These are phyloP conservation scores for Lepidurus couesii DNA, from an alignment of 1,140 invertebrate species.

Conservation along the genomic window DNA sequence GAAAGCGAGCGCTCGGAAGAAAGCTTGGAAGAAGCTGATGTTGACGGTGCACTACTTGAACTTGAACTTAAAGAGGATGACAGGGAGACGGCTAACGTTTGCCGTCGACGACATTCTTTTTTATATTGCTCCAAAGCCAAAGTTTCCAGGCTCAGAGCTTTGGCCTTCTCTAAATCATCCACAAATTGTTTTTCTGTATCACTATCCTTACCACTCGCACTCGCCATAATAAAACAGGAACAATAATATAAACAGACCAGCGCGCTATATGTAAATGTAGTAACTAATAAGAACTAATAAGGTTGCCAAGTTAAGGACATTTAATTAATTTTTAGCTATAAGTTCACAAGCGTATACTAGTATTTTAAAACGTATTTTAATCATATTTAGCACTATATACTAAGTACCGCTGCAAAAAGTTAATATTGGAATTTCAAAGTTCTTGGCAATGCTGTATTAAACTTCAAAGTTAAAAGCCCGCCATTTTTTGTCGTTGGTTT, in stretches of 20 bases:
- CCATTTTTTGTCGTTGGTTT: too few species aligned
- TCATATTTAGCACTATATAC: too few species aligned
- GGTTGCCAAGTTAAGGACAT: neutral
- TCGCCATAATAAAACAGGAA: neutral
- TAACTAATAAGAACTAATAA: neutral
- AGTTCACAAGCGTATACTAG: too few species aligned
- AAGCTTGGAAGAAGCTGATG: neutral
- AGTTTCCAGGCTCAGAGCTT: slow-evolving; percentile 75
- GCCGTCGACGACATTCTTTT: slow-evolving; percentile 46
- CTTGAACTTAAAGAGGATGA: slow-evolving; percentile 11
- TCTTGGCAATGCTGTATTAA: neutral
- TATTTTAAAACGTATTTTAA: too few species aligned
- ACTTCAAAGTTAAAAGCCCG: neutral
- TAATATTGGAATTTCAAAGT: neutral
- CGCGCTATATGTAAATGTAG: slow-evolving; percentile 14
- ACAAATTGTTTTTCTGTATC: slow-evolving; percentile 64
- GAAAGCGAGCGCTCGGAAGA: neutral
- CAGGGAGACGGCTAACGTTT: neutral
- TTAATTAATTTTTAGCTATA: neutral
- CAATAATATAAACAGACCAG: slow-evolving; percentile 9
- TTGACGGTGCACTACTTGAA: neutral
- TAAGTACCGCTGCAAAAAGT: neutral
- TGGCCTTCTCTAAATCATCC: slow-evolving; percentile 76
- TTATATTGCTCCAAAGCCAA: slow-evolving; percentile 69
- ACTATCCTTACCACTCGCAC: neutral